Evolutionary conservation across 2,888 invertebrate species (phyloP).

Genomic region (Trissonchulus sp.): DNA sequence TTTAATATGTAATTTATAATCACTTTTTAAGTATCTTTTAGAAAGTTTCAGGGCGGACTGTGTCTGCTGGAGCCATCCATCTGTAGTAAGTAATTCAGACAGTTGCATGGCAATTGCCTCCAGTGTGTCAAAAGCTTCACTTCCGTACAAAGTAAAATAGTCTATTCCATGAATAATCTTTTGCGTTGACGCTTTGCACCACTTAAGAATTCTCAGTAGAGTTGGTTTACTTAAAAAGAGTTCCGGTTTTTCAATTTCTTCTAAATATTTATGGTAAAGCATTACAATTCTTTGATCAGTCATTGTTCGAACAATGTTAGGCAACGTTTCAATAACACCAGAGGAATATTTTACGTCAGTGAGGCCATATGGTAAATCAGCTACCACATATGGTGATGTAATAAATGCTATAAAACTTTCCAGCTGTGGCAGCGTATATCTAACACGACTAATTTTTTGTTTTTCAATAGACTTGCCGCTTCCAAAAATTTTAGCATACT

Average conservation of each 20-base stretch:
- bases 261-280: not conserved
- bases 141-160: slow-evolving; percentile 3
- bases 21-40: slow-evolving; percentile 7
- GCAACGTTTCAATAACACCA: not conserved
- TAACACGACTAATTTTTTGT: not conserved
- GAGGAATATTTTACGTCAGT: not conserved
- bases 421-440: not conserved
- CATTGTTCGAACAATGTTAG: slow-evolving; percentile 20
- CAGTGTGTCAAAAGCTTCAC: not conserved
- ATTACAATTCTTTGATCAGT: not conserved
- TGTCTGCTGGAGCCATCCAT: not conserved
- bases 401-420: slow-evolving; percentile 5
- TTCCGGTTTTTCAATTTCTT: not conserved
- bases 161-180: not conserved
- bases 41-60: not conserved
- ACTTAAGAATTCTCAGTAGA: slow-evolving; percentile 5
- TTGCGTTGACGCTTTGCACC: slow-evolving; percentile 18
- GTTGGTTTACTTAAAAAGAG: not conserved
- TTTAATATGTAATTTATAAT: slow-evolving; percentile 15
- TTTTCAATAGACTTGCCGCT: not conserved
- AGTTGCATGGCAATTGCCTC: not conserved
- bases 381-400: slow-evolving; percentile 8
- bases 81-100: not conserved
- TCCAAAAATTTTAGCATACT: not conserved
- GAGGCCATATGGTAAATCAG: slow-evolving; percentile 18